A percentile compares a stretch with the other conserved stretches of the same genome.
Evolutionary conservation across 92 coral and sea anemone genomes (phyloP).

Genomic region (Epizoanthus ramosus): DNA sequence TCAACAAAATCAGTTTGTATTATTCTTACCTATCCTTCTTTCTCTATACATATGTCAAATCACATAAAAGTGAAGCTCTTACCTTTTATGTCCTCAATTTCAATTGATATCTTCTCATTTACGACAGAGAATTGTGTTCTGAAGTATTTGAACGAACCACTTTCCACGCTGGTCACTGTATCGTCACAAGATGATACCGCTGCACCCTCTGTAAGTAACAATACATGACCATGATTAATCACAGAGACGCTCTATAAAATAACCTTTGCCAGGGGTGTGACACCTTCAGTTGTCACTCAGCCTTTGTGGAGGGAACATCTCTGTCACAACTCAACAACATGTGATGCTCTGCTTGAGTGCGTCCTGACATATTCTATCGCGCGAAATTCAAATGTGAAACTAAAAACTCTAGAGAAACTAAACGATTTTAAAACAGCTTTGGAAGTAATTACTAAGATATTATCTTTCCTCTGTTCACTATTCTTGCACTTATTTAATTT

Average conservation of each 20-base stretch:
- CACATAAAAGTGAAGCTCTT: background rate
- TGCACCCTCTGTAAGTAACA: constrained; percentile 81
- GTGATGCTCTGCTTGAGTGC: too few species aligned
- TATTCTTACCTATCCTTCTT: background rate
- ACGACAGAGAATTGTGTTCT: constrained; percentile 79
- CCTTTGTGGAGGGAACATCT: too few species aligned
- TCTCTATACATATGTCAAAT: too few species aligned
- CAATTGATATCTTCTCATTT: constrained; percentile 72
- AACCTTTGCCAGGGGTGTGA: too few species aligned
- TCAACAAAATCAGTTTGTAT: background rate
- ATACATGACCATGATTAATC: background rate
- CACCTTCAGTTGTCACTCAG: too few species aligned
- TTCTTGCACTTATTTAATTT: too few species aligned
- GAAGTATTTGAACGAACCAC: constrained; percentile 92
- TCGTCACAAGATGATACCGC: constrained; percentile 80
- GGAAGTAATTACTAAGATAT: background rate
- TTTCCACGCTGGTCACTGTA: constrained; percentile 84
- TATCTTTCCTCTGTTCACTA: too few species aligned
- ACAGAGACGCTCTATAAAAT: background rate
- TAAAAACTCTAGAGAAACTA: too few species aligned
- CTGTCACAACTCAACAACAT: too few species aligned
- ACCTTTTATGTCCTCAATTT: constrained; percentile 84
- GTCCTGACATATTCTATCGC: too few species aligned
- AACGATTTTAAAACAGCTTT: background rate
- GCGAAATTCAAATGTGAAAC: too few species aligned